Base-by-base conservation (phyloP, 2,888 invertebrate genomes). In the Drosophila histrio region DNA sequence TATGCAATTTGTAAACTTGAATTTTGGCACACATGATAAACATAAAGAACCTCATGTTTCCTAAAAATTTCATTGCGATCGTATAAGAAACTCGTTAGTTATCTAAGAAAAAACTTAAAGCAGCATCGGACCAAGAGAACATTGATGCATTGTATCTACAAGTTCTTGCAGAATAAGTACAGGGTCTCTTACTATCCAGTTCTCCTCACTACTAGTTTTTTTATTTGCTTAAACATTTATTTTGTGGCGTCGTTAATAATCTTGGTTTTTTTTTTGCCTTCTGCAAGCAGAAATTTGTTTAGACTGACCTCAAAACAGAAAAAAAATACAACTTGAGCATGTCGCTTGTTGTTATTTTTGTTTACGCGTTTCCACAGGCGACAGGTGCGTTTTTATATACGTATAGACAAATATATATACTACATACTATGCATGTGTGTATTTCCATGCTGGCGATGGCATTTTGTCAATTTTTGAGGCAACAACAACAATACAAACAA, bases 301-400 rank as follows among this genome's bases (percentile, higher is more conserved):
- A 64, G 66, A 60, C 70, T 84, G 82, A 87, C 82, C 82, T 82
- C 87, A 82, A 82, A 80, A 80, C 34, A 44, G 54, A 50, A 58
- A 44, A 13, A 41, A 44, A 38, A 58, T 39, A 54, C 13, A 83
- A 79, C 53, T 79, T 72, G 69, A 86, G 77, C 81, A 58, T 82
- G 82, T 84, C 85, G 87, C 64, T 69, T 76, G 68, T 76, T 82
- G 79, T 87, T 87, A 81, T 87, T 87, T 82, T 78, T 81, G 76
- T 81, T 84, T 82, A 71, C 81, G 79, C 69, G 53, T 77, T 79
- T 69, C 67, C 72, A 61, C 67, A 68, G 74, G 84, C 82, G 88
- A 83, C 82, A 83, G 82, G 82, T 83, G 82, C 82, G 82, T 67
- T 61, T 69, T 58, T 75, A 66, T 71, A 69, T 68, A n/a, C n/a